Conservation (phyloP, 2,113 vertebrate genomes). For the Varanus salvator region DNA sequence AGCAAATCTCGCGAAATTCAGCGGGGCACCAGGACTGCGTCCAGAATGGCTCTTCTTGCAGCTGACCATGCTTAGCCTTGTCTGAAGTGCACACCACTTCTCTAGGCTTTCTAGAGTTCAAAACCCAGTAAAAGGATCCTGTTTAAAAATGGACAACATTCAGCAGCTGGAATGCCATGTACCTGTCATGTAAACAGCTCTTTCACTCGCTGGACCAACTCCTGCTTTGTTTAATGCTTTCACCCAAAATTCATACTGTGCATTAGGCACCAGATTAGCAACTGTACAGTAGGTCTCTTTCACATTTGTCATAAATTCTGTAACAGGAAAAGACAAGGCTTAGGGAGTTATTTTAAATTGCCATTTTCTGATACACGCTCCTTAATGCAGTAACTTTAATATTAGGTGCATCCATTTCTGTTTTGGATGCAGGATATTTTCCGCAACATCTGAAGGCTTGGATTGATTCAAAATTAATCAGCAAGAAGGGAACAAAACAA, state of each 20-base stretch:
- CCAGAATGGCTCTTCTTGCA: neutral
- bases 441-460: neutral
- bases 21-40: neutral
- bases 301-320: constrained; percentile 83
- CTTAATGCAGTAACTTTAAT: neutral
- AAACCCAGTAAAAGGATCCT: neutral
- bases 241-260: constrained; percentile 96
- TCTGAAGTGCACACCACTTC: neutral
- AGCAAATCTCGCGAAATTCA: neutral
- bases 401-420: no score
- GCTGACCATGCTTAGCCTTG: neutral
- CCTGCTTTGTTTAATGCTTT: constrained; percentile 90
- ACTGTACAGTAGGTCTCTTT: constrained; percentile 94
- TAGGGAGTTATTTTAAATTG: neutral
- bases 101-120: neutral
- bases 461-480: no score
- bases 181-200: constrained; percentile 92
- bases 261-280: constrained; percentile 84
- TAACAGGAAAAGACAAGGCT: constrained; percentile 8
- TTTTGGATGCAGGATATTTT: neutral
- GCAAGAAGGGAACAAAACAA: neutral
- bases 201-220: constrained; percentile 88
- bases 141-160: neutral
- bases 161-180: constrained; percentile 30
- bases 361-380: neutral